A percentile compares a stretch with the other conserved stretches of the same genome.
Evolutionary conservation across 2,888 invertebrate genomes (phyloP).

Genomic region (Peribatodes rhomboidaria): DNA sequence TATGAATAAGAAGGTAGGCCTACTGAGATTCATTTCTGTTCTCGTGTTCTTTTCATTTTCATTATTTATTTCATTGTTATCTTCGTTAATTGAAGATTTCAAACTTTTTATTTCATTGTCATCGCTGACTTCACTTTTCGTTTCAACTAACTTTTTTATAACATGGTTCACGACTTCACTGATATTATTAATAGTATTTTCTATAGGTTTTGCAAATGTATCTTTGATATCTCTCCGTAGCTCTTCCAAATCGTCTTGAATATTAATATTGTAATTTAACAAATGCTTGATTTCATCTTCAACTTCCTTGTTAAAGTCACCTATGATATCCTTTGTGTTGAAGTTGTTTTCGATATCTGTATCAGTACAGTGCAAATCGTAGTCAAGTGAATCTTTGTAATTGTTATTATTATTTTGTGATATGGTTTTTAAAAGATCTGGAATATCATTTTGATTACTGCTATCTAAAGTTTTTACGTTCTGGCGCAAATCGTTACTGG

Average conservation of each 20-base stretch:
- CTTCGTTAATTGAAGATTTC: slow-evolving; percentile 53
- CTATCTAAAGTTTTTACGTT: slow-evolving; percentile 58
- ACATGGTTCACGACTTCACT: slow-evolving; percentile 84
- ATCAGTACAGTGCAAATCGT: slow-evolving; percentile 69
- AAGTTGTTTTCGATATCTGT: slow-evolving; percentile 82
- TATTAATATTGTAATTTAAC: slow-evolving; percentile 79
- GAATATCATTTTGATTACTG: slow-evolving; percentile 69
- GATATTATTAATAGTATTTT: slow-evolving; percentile 83
- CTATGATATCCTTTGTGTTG: slow-evolving; percentile 82
- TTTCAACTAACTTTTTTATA: slow-evolving; percentile 80
- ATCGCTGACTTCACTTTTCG: slow-evolving; percentile 65
- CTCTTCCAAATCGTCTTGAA: slow-evolving; percentile 81
- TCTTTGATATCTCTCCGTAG: slow-evolving; percentile 82
- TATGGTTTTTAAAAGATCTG: slow-evolving; percentile 78
- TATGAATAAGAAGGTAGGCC: slow-evolving; percentile 80
- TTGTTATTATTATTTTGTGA: slow-evolving; percentile 75
- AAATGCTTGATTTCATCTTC: slow-evolving; percentile 86
- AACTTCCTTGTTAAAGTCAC: slow-evolving; percentile 87
- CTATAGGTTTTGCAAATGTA: slow-evolving; percentile 80
- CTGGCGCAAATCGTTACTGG: slow-evolving; percentile 48
- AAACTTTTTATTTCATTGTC: slow-evolving; percentile 49
- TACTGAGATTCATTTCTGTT: slow-evolving; percentile 77
- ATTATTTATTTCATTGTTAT: slow-evolving; percentile 63
- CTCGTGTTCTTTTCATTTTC: slow-evolving; percentile 76
- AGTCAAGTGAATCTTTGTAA: slow-evolving; percentile 56